Evolutionary conservation across 2,888 invertebrate species (phyloP), one percentile per base, ranked within the genome.

Genomic region (Scaptomyza reducta): DNA sequence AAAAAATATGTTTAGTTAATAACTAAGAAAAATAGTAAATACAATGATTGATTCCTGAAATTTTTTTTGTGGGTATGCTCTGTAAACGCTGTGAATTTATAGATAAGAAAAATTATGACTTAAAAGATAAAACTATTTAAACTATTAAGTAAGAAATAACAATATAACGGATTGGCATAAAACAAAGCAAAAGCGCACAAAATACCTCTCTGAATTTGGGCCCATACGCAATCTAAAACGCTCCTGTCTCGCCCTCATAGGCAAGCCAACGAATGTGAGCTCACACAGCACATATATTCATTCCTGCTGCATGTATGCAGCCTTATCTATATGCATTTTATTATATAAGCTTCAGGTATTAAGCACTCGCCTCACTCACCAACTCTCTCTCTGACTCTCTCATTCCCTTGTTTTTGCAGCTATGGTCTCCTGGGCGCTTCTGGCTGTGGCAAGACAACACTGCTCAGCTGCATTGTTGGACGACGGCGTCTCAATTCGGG

Each of bases 391-490:
- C 35, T 33, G 7, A n/a, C 35, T 14, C 40, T 41, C 27, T 16
- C 45, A 22, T 9, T 63, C 29, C 51, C 38, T 50, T 38, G 2
- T 13, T 65, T 35, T 70, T 92, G 16, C 92, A 97, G 97, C 87
- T 97, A 97, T 89, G 97, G 97, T 71, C 93, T 97, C 0, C 93
- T 97, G 40, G 97, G 97, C 16, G 96, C 97, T 0, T 97, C 97
- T 78, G 97, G 97, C 0, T 97, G 97, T 90, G 97, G 97, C 0
- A 97, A 97, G 91, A 97, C 97, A 0, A 97, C 97, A 0, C 92
- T 98, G 6, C 93, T 98, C 0, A 95, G 96, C 66, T 97, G 97
- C 90, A 96, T 97, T 66, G 96, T 98, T 3, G 97, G 97, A 1
- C 93, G 97, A 77, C 93, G 96, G 78, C 93, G 95, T 73, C 93